Conservation (phyloP, 2,888 invertebrate genomes). For the Cephus rjabovi region DNA sequence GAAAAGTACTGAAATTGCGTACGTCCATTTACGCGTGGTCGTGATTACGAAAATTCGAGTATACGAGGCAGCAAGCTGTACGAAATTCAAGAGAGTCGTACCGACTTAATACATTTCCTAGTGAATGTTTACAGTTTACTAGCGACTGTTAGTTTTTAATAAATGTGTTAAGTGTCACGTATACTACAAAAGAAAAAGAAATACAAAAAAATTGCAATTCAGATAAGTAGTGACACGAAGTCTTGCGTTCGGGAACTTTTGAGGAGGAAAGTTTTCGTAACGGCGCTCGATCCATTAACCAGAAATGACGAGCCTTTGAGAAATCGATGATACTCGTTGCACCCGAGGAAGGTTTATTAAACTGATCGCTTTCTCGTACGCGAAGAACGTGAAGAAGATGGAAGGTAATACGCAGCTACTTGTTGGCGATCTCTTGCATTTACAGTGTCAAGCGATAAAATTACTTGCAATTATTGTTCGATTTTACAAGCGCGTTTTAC, state of each 20-base stretch:
- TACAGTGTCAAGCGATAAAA: not conserved
- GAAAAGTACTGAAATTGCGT: not conserved
- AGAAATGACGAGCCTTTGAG: not conserved
- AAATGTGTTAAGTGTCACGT: constrained; percentile 23
- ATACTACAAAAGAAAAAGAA: constrained; percentile 14
- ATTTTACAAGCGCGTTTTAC: not conserved
- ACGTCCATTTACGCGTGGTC: not conserved
- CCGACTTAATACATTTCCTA: constrained; percentile 19
- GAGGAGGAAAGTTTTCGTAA: not conserved
- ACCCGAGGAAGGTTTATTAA: not conserved
- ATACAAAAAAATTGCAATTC: constrained; percentile 1
- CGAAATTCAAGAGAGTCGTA: not conserved
- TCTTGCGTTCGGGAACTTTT: not conserved
- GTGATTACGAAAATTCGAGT: not conserved
- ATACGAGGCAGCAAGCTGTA: not conserved
- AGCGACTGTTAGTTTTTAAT: constrained; percentile 21
- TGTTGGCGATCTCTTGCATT: not conserved
- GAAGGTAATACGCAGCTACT: not conserved
- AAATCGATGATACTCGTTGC: not conserved
- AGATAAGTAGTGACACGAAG: constrained; percentile 14
- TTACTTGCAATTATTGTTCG: not conserved
- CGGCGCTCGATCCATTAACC: not conserved
- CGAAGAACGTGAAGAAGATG: not conserved
- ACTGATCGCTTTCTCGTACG: not conserved
- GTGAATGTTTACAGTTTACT: constrained; percentile 23